Base-by-base conservation (phyloP, 2,113 vertebrate species). In the Micronycteris hirsuta region DNA sequence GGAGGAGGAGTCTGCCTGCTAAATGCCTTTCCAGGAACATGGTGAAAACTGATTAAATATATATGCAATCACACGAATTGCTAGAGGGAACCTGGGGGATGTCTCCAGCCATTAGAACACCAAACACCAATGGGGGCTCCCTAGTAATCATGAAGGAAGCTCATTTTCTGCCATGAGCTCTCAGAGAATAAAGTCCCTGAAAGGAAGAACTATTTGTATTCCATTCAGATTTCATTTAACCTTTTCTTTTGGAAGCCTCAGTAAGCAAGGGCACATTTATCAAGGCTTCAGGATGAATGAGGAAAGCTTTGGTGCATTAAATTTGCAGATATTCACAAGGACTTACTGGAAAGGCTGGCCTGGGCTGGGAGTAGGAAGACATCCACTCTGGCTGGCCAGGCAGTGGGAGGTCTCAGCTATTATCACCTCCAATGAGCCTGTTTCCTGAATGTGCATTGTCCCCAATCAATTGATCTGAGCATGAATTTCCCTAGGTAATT, bases 11-110 rank as follows among this genome's bases (percentile, higher is more conserved):
- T 86, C 95, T 93, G 45, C 95, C 95, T 0, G 91, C 86, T 97
- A 97, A 97, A 47, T 84, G 82, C 88, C 61, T 98, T 98, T 97
- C 88, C 97, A 97, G 93, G 93, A 97, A 97, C 73, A 89, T 91
- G 81, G 93, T 93, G 86, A 93, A 89, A 83, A 96, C 76, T 80
- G 95, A 98, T 94, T 97, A 97, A 84, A 97, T 95, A 94, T 96
- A 90, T 90, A 96, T 96, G 86, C 88, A 96, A 95, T 96, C 70
- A 76, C 83, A 89, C 24, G 70, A 83, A 56, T 61, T 89, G 90
- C 96, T 56, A 92, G 86, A 87, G 76, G 56, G 70, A 96, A 95
- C 71, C 36, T 89, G 82, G 76, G 86, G 65, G 81, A 76, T 0
- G 0, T 70, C 93, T 96, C 31, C n/a, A 91, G 91, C 73, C 90